These are phyloP conservation scores for Trilocha varians DNA, from an alignment of 2,888 invertebrate species.

Conservation along the genomic window DNA sequence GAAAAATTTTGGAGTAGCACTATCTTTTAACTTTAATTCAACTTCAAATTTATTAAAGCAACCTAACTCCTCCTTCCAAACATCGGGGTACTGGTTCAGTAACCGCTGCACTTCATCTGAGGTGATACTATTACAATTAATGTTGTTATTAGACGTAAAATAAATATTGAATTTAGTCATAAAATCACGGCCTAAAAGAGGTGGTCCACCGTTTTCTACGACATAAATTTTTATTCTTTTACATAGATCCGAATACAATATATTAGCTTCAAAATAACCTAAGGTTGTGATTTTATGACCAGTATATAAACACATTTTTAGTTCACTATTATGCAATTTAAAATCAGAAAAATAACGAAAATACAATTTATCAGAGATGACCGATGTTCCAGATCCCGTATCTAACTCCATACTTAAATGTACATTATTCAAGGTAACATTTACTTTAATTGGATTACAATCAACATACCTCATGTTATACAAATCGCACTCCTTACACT, in stretches of 20 bases:
- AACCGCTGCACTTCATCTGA: neutral
- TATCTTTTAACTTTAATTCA: conserved; percentile 10
- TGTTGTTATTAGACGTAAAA: neutral
- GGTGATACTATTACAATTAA: no score
- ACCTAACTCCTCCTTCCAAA: conserved; percentile 13
- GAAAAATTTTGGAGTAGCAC: conserved; percentile 13
- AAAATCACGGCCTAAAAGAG: conserved; percentile 10
- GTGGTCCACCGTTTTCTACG: conserved; percentile 14
- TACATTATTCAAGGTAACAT: no score
- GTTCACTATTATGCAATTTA: no score
- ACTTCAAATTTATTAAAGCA: conserved; percentile 13
- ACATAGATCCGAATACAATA: no score
- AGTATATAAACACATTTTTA: conserved; percentile 8
- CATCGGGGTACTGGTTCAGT: neutral
- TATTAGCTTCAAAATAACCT: conserved; percentile 10
- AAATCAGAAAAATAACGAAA: no score
- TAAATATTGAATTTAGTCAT: conserved; percentile 10
- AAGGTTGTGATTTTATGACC: conserved; percentile 18
- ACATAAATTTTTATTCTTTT: conserved; percentile 13
- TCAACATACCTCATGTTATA: no score
- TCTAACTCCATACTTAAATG: no score
- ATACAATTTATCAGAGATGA: no score
- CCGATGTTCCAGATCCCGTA: no score
- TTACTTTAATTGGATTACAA: no score
- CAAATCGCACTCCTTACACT: no score